Evolutionary conservation across 37 sponge, comb jelly and placozoan genomes (phyloP), one percentile per base, ranked within the genome.

Genomic region (Theonella swinhoei): DNA sequence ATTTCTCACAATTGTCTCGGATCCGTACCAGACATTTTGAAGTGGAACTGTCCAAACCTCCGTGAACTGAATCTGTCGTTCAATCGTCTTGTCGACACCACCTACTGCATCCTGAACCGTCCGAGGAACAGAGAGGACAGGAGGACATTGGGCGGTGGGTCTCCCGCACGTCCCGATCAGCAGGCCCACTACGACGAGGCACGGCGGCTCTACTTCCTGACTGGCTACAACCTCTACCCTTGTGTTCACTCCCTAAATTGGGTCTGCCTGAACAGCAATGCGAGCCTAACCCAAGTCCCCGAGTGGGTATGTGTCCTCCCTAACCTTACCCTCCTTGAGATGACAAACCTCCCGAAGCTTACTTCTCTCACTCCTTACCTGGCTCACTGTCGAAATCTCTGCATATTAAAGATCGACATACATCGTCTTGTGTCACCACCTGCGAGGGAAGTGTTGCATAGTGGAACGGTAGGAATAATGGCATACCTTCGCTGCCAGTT

Each of bases 281-380:
- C 86, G 23, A 42, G 39, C 1, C 83, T 93, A 26, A 76, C 75
- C 25, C 77, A 81, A 63, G 31, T 93, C 22, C 93, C 93, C 0
- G 90, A 86, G 75, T 93, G 93, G 93, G 86, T 93, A 30, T 88
- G 90, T 70, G 64, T 88, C 64, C 70, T 93, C 40, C 90, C 93
- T 24, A 61, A 81, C 42, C 89, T 93, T 43, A 85, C 64, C 31
- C 81, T 85, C 25, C 83, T 93, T 30, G 83, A 93, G 41, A 41
- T 89, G 70, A 31, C 36, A 39, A 72, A 66, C 28, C 70, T 84
- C 0, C 88, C 93, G 17, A 74, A 63, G 5, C 41, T 93, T 5
- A 75, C 73, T 42, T 33, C 60, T 23, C 74, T 93, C 30, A 80
- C 90, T 40, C 89, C 90, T 1, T 43, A 89, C 40, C 80, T 93